Conservation (phyloP, 2,888 invertebrate species). For the Tetropium fuscum region DNA sequence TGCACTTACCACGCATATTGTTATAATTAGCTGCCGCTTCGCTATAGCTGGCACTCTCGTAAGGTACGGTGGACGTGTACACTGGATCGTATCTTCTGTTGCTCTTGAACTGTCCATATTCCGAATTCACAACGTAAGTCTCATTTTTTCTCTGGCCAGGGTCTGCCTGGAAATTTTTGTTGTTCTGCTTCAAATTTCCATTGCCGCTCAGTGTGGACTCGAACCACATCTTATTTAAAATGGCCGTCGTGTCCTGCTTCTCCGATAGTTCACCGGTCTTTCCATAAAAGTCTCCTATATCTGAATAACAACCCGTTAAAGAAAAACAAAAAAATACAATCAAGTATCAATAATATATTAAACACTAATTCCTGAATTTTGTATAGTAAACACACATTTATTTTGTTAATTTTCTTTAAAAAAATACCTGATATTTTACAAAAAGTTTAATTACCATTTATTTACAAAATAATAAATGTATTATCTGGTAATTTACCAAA, state of each 20-base stretch:
- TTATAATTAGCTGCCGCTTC: slow-evolving; percentile 26
- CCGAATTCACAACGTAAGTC: slow-evolving; percentile 47
- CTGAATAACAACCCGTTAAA: slow-evolving; percentile 40
- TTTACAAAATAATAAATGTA: too few species aligned
- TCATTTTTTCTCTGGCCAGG: slow-evolving; percentile 34
- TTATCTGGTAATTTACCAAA: too few species aligned
- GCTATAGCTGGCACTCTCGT: slow-evolving; percentile 34
- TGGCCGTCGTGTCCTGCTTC: slow-evolving; percentile 60
- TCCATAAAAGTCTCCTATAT: slow-evolving; percentile 43
- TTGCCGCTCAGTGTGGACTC: slow-evolving; percentile 55
- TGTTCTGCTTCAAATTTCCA: slow-evolving; percentile 48
- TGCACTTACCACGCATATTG: slow-evolving; percentile 28
- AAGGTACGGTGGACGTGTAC: slow-evolving; percentile 45
- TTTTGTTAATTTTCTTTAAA: too few species aligned
- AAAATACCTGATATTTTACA: too few species aligned
- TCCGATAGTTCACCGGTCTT: slow-evolving; percentile 42
- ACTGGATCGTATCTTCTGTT: slow-evolving; percentile 58
- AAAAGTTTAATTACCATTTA: too few species aligned
- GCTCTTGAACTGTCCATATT: slow-evolving; percentile 57
- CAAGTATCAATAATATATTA: too few species aligned
- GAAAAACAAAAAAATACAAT: background rate
- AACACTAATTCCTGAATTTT: too few species aligned
- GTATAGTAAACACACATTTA: too few species aligned
- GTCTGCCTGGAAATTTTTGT: slow-evolving; percentile 39
- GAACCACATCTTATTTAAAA: slow-evolving; percentile 69